phyloP scores from a whole-genome alignment of 1,140 invertebrate species.

The Drosophila nebulosa region DNA sequence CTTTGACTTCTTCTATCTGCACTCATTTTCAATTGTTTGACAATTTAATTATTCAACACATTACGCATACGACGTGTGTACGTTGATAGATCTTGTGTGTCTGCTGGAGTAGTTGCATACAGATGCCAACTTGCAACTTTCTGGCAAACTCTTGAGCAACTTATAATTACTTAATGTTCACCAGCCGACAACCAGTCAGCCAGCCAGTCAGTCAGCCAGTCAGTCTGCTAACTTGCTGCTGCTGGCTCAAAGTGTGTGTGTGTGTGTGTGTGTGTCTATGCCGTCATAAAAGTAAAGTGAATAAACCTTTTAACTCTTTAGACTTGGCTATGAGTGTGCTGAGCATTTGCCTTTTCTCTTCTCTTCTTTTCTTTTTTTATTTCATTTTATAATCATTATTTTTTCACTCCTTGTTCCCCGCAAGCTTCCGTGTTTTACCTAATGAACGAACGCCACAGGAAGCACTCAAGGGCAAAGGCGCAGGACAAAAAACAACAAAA shows the following conservation, averaged over 20 bases:
- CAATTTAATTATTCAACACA: conserved; percentile 73
- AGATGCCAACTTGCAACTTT: conserved; percentile 63
- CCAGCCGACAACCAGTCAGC: neutral
- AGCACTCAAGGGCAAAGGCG: conserved; percentile 61
- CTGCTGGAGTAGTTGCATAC: conserved; percentile 34
- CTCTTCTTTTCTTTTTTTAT: neutral
- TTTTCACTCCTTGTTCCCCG: conserved; percentile 11
- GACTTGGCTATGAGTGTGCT: conserved; percentile 1
- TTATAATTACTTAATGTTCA: conserved; percentile 76
- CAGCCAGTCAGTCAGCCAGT: conserved; percentile 20
- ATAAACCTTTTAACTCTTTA: conserved; percentile 74
- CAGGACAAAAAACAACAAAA: conserved; percentile 11
- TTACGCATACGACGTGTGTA: conserved; percentile 60
- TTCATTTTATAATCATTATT: conserved; percentile 35
- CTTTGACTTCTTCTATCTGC: conserved; percentile 9
- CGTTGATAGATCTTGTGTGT: conserved; percentile 6
- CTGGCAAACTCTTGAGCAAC: conserved; percentile 46
- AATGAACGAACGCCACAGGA: conserved; percentile 69
- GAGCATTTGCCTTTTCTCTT: conserved; percentile 10
- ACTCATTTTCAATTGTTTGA: conserved; percentile 58
- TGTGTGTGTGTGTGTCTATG: conserved; percentile 4
- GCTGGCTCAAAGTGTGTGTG: conserved; percentile 10
- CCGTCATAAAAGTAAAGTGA: conserved; percentile 51
- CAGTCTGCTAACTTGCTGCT: conserved; percentile 10
- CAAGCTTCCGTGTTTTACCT: conserved; percentile 59